Conservation (phyloP, 2,797 vertebrate genomes). For the Limosa lapponica region DNA sequence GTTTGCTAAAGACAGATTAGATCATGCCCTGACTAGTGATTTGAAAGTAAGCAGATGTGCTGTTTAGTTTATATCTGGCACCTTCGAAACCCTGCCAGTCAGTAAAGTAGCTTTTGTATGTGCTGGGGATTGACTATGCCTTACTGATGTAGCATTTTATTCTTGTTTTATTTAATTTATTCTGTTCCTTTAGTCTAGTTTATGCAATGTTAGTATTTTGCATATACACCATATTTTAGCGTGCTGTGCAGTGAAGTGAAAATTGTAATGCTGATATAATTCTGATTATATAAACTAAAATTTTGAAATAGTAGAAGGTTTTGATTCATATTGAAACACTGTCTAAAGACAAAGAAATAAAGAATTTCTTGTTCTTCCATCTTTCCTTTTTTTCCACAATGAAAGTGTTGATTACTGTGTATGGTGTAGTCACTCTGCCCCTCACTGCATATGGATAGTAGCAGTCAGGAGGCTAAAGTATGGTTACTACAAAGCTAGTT, state of each 20-base stretch:
- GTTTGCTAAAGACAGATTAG: background rate
- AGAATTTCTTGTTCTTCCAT: background rate
- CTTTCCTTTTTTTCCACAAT: background rate
- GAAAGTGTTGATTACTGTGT: background rate
- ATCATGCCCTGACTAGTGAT: background rate
- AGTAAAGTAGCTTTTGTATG: background rate
- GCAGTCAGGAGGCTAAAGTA: background rate
- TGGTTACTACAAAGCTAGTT: background rate
- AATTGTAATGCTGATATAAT: background rate
- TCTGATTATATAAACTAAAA: background rate
- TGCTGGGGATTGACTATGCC: background rate
- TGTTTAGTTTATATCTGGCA: background rate
- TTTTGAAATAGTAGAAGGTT: background rate
- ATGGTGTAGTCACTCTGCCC: fast-evolving
- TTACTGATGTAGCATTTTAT: background rate
- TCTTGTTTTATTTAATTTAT: background rate
- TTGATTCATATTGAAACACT: background rate
- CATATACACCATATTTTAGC: background rate
- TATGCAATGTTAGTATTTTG: background rate
- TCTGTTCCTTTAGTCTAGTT: background rate
- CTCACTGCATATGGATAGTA: background rate
- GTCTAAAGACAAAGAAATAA: background rate
- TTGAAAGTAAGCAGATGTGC: background rate
- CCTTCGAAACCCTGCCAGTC: background rate
- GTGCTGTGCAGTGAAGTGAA: background rate